Conservation (phyloP, 2,888 invertebrate species). For the Clostera curtula region DNA sequence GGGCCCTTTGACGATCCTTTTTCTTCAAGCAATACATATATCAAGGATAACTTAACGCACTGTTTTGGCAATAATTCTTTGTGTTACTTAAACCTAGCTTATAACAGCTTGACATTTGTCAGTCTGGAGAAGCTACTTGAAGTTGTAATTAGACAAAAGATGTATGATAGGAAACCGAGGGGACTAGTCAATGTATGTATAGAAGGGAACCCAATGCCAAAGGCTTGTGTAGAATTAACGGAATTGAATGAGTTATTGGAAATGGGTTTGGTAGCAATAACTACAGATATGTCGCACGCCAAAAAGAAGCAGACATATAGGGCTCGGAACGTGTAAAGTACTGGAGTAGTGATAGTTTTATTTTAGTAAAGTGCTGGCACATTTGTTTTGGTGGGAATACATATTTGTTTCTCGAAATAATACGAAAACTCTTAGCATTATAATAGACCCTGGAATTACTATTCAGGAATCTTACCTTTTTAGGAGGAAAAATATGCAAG, state of each 20-base stretch:
- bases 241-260: constrained; percentile 31
- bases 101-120: constrained; percentile 35
- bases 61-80: constrained; percentile 43
- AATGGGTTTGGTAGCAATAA: constrained; percentile 10
- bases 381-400: too few relatives aligned
- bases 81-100: constrained; percentile 41
- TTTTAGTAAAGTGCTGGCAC: too few relatives aligned
- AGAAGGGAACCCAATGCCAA: constrained; percentile 48
- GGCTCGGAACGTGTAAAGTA: not conserved
- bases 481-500: too few relatives aligned
- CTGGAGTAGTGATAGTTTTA: too few relatives aligned
- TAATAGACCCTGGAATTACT: too few relatives aligned
- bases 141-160: constrained; percentile 32
- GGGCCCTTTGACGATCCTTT: constrained; percentile 36
- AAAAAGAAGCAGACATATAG: constrained; percentile 6
- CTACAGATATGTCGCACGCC: constrained; percentile 16
- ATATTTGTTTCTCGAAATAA: too few relatives aligned
- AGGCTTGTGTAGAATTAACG: constrained; percentile 27
- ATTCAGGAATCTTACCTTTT: too few relatives aligned
- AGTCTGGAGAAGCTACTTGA: constrained; percentile 30
- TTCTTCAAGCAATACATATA: constrained; percentile 17
- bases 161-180: constrained; percentile 25
- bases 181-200: constrained; percentile 41
- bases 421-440: too few relatives aligned
- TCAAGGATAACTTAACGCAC: constrained; percentile 20